phyloP scores from a whole-genome alignment of 2,888 invertebrate species.

The Trypoxylon attenuatum region DNA sequence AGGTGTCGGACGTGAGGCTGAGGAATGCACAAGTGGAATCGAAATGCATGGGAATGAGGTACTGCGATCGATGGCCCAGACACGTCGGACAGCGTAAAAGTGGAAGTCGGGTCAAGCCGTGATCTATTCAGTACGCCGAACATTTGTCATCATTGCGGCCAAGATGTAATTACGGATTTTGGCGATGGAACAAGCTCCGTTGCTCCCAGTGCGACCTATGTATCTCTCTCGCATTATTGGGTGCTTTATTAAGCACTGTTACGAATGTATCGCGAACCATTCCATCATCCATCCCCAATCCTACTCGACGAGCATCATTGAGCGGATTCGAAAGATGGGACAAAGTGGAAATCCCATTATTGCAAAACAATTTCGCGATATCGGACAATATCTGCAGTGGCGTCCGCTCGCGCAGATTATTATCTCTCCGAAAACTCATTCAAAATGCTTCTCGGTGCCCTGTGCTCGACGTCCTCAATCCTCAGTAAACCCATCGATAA shows the following conservation, averaged over 20 bases:
- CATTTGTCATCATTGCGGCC: constrained; percentile 43
- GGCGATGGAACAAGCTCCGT: constrained; percentile 30
- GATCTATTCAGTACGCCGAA: constrained; percentile 13
- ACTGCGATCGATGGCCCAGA: constrained; percentile 11
- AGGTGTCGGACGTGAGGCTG: background rate
- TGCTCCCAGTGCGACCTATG: constrained; percentile 37
- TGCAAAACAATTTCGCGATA: too few species aligned
- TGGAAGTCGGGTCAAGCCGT: constrained; percentile 8
- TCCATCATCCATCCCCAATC: too few species aligned
- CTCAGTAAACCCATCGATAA: too few species aligned
- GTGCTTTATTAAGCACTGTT: constrained; percentile 44
- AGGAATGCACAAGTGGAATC: background rate
- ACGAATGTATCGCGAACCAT: too few species aligned
- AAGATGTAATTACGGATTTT: constrained; percentile 47
- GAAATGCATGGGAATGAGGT: background rate
- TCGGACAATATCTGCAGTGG: too few species aligned
- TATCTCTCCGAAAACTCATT: too few species aligned
- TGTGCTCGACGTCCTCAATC: too few species aligned
- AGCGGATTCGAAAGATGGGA: background rate
- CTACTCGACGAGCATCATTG: too few species aligned
- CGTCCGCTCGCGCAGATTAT: too few species aligned
- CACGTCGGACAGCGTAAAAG: constrained; percentile 26
- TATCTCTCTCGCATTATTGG: constrained; percentile 44
- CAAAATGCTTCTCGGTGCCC: too few species aligned
- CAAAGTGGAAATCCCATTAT: too few species aligned